phyloP scores from a whole-genome alignment of 2,113 vertebrate genomes.

The Lanius ludovicianus region DNA sequence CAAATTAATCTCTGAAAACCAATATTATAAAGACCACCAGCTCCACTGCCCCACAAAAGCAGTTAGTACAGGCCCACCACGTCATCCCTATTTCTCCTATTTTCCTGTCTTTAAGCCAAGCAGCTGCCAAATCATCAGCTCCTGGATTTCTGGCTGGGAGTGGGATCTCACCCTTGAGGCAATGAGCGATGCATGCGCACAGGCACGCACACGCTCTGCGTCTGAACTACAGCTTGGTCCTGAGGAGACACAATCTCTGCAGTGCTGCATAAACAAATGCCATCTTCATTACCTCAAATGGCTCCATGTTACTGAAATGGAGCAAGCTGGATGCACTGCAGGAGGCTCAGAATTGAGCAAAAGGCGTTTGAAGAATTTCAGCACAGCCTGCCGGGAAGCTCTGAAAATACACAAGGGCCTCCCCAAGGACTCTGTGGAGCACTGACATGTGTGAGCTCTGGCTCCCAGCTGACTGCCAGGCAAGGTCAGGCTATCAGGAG shows the following conservation, averaged over 20 bases:
- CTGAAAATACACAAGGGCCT: neutral
- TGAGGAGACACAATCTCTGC: neutral
- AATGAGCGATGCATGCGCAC: accelerated
- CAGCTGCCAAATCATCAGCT: neutral
- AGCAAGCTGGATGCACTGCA: neutral
- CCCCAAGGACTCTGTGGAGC: neutral
- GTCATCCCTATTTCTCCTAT: neutral
- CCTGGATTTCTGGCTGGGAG: neutral
- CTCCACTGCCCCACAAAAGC: neutral
- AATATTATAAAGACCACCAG: neutral
- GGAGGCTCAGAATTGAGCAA: neutral
- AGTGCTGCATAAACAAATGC: neutral
- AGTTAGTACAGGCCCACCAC: neutral
- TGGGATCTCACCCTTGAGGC: neutral
- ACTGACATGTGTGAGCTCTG: neutral
- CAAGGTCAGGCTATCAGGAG: neutral
- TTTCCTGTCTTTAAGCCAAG: neutral
- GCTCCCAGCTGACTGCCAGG: neutral
- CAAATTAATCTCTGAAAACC: neutral
- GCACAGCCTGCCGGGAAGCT: slow-evolving; percentile 64
- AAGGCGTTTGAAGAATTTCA: slow-evolving; percentile 38
- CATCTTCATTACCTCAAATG: neutral
- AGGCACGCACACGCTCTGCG: accelerated
- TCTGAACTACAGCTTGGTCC: neutral
- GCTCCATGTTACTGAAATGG: neutral